These are phyloP conservation scores for Sinopyrophorus schimmeli DNA, from an alignment of 2,888 invertebrate genomes.

Conservation along the genomic window DNA sequence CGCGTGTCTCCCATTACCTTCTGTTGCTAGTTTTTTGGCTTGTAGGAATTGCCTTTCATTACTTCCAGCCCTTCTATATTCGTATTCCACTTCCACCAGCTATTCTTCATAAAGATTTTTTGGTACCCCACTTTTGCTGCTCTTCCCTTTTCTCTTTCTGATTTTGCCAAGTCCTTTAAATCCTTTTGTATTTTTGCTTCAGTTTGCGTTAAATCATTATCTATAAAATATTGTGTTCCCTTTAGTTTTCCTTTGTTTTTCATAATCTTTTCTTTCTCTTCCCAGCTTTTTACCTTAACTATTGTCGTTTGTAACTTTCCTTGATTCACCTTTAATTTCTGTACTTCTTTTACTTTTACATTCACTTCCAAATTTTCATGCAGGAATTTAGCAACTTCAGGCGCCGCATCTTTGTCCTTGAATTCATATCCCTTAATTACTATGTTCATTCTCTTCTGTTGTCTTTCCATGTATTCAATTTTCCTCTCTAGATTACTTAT, in stretches of 20 bases:
- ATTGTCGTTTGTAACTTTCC: slow-evolving; percentile 5
- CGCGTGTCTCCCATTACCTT: not conserved
- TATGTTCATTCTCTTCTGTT: too few relatives aligned
- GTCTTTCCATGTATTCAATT: slow-evolving; percentile 2
- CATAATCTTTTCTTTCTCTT: slow-evolving; percentile 1
- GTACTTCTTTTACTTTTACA: slow-evolving; percentile 1
- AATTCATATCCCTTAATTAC: too few relatives aligned
- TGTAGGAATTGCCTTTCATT: not conserved
- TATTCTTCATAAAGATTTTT: slow-evolving; percentile 6
- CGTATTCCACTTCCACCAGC: slow-evolving; percentile 6
- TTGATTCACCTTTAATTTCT: slow-evolving; percentile 6
- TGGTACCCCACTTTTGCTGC: slow-evolving; percentile 7
- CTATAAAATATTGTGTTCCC: slow-evolving; percentile 7
- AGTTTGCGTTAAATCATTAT: slow-evolving; percentile 4
- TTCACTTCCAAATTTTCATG: slow-evolving; percentile 3
- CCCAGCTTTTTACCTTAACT: not conserved
- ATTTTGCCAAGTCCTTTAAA: slow-evolving; percentile 2
- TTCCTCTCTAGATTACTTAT: not conserved
- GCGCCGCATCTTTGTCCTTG: not conserved
- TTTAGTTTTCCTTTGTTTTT: slow-evolving; percentile 7
- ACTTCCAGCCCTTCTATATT: slow-evolving; percentile 5
- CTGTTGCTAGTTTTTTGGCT: slow-evolving; percentile 8
- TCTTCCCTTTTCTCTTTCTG: too few relatives aligned
- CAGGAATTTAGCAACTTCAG: slow-evolving; percentile 6
- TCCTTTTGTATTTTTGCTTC: slow-evolving; percentile 8